Percentiles rank a stretch among this genome's conserved stretches.
Evolutionary conservation across 2,888 invertebrate species (phyloP).

Genomic region (Ernsta delagoae): DNA sequence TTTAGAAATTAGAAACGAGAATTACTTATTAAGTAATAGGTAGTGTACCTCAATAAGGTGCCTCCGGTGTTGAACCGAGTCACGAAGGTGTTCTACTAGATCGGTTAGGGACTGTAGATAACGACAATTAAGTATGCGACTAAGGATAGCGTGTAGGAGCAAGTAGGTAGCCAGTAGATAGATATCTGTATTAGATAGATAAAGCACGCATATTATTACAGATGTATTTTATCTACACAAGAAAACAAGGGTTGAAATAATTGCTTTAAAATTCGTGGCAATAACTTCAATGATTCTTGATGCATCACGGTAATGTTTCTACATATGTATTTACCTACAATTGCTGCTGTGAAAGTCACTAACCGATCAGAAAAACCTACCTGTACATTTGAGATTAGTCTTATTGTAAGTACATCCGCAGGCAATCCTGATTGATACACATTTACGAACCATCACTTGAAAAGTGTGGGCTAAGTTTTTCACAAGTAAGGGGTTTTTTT

Average conservation of each 20-base stretch:
- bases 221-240: background rate
- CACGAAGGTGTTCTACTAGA: conserved; percentile 23
- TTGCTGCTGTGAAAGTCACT: too few species aligned
- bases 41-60: background rate
- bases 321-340: too few species aligned
- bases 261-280: background rate
- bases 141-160: conserved; percentile 12
- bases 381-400: too few species aligned
- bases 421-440: too few species aligned
- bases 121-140: conserved; percentile 23
- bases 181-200: conserved; percentile 5
- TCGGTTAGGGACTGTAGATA: conserved; percentile 18
- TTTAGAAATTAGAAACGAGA: too few species aligned
- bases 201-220: background rate
- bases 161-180: background rate
- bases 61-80: conserved; percentile 26
- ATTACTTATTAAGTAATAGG: too few species aligned
- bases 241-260: background rate
- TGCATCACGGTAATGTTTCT: background rate
- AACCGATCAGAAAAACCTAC: too few species aligned
- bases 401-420: too few species aligned
- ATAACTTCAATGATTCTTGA: background rate
- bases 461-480: too few species aligned
- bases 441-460: too few species aligned
- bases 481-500: too few species aligned